phyloP scores from a whole-genome alignment of 2,797 vertebrate genomes.

The Centroberyx gerrardi region DNA sequence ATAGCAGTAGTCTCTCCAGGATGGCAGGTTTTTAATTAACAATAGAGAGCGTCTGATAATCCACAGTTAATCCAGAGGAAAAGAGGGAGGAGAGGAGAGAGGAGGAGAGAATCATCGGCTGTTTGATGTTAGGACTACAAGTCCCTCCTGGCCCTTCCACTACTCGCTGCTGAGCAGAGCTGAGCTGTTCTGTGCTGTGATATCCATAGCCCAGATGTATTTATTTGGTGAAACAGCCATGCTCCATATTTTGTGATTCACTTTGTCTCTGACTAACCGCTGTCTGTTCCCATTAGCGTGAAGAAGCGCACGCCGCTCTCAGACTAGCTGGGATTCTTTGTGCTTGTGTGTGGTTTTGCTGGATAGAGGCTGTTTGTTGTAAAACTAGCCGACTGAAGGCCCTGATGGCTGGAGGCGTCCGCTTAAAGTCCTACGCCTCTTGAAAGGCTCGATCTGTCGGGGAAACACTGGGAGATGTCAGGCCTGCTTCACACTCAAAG shows the following conservation, averaged over 20 bases:
- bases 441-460: constrained; percentile 76
- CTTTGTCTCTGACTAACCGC: constrained; percentile 85
- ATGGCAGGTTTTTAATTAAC: constrained; percentile 85
- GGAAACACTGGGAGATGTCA: constrained; percentile 79
- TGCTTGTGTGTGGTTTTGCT: constrained; percentile 62
- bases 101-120: constrained; percentile 78
- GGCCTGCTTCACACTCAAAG: constrained; percentile 72
- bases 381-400: constrained; percentile 68
- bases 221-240: constrained; percentile 81
- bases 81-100: constrained; percentile 78
- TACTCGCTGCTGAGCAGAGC: constrained; percentile 44
- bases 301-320: constrained; percentile 69
- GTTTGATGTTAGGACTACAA: constrained; percentile 83
- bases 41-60: constrained; percentile 84
- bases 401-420: constrained; percentile 72
- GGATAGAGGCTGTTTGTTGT: constrained; percentile 69
- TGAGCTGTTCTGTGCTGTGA: constrained; percentile 70
- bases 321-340: constrained; percentile 68
- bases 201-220: constrained; percentile 80
- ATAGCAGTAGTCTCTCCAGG: constrained; percentile 80
- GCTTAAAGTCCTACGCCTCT: constrained; percentile 72
- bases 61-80: constrained; percentile 83
- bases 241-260: constrained; percentile 85
- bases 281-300: constrained; percentile 86
- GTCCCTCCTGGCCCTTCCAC: constrained; percentile 75